Percentiles rank a stretch among this genome's conserved stretches.
Conservation (phyloP, 1,140 invertebrate genomes). For the Papilio aristodemus region DNA sequence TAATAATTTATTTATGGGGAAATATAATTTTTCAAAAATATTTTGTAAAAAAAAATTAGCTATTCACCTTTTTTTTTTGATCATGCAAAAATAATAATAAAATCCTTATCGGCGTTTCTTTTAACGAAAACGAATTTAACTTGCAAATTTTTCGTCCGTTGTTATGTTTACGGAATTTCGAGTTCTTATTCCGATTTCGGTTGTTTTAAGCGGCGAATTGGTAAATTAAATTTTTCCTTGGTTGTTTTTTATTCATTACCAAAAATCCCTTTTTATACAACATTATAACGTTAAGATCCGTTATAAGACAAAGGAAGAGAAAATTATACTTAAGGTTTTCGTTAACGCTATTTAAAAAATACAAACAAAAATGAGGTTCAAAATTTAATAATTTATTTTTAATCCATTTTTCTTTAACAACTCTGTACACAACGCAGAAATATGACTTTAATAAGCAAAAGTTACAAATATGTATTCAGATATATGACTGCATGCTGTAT, state of each 20-base stretch:
- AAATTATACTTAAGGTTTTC: neutral
- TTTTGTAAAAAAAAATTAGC: neutral
- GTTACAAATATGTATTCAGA: neutral
- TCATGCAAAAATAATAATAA: conserved; percentile 3
- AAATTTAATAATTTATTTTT: too few species aligned
- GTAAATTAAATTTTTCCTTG: conserved; percentile 21
- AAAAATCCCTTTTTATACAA: conserved; percentile 15
- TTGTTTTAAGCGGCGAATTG: conserved; percentile 21
- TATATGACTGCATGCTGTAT: neutral
- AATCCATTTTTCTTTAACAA: too few species aligned
- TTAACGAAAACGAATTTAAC: neutral
- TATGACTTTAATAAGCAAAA: neutral
- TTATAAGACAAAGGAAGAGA: neutral
- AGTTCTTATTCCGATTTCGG: conserved; percentile 18
- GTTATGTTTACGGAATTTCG: conserved; percentile 6
- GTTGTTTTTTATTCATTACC: conserved; percentile 18
- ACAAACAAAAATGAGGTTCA: too few species aligned
- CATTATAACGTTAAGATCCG: conserved; percentile 11
- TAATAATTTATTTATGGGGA: too few species aligned
- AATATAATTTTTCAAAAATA: neutral
- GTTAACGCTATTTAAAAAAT: too few species aligned
- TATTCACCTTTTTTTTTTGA: neutral
- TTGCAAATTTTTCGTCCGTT: conserved; percentile 18
- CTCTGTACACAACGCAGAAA: too few species aligned
- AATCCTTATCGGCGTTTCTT: neutral